Evolutionary conservation across 2,888 invertebrate genomes (phyloP).

Genomic region (Morpho achilles): DNA sequence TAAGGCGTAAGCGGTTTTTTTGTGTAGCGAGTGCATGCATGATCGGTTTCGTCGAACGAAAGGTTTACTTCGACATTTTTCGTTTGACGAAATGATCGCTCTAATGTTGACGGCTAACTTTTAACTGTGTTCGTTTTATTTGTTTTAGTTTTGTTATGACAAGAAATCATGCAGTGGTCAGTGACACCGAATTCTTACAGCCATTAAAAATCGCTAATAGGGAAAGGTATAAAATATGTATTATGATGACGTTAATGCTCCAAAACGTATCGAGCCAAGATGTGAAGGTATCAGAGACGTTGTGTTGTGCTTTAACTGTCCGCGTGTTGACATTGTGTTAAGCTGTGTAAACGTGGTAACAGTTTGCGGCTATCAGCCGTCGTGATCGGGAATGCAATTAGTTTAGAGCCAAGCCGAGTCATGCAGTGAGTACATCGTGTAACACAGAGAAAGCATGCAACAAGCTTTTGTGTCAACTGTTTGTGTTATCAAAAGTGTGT

Average conservation of each 20-base stretch:
- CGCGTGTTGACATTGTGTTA: slow-evolving; percentile 74
- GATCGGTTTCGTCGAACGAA: slow-evolving; percentile 47
- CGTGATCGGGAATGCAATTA: slow-evolving; percentile 79
- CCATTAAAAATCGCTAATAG: slow-evolving; percentile 69
- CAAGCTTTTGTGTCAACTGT: slow-evolving; percentile 56
- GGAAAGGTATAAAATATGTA: slow-evolving; percentile 80
- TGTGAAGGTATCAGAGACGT: slow-evolving; percentile 50
- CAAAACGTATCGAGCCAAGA: slow-evolving; percentile 62
- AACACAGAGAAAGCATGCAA: slow-evolving; percentile 68
- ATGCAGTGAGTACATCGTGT: slow-evolving; percentile 67
- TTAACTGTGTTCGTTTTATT: slow-evolving; percentile 36
- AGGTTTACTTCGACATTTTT: slow-evolving; percentile 30
- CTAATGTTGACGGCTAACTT: slow-evolving; percentile 46
- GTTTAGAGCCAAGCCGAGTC: slow-evolving; percentile 63
- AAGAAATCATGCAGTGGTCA: slow-evolving; percentile 67
- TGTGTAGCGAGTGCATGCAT: slow-evolving; percentile 64
- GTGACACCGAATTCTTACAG: slow-evolving; percentile 66
- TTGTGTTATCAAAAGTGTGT: slow-evolving; percentile 57
- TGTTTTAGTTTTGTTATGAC: slow-evolving; percentile 53
- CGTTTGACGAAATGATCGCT: slow-evolving; percentile 44
- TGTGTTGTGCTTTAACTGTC: slow-evolving; percentile 70
- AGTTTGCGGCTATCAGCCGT: slow-evolving; percentile 53
- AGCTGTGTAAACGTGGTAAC: slow-evolving; percentile 66
- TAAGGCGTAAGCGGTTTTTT: slow-evolving; percentile 22
- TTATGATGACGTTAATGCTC: slow-evolving; percentile 68